Percentiles rank a stretch among this genome's conserved stretches.
phyloP scores from a whole-genome alignment of 2,888 invertebrate species.

The Drosophila imparisetae region DNA sequence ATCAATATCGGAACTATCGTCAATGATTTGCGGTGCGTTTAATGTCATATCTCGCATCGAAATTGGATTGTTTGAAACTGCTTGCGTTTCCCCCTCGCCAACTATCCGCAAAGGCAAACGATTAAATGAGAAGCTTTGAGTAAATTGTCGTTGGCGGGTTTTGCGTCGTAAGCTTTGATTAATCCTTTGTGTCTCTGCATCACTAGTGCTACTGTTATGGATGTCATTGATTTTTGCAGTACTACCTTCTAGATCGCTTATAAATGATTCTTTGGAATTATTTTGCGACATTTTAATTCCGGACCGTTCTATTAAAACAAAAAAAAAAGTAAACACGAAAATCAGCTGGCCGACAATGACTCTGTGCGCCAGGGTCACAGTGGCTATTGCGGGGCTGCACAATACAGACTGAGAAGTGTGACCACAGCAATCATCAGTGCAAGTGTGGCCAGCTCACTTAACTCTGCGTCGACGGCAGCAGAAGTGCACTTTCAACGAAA shows the following conservation, averaged over 20 bases:
- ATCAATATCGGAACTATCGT: constrained; percentile 54
- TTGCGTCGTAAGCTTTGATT: constrained; percentile 49
- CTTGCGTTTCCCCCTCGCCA: constrained; percentile 17
- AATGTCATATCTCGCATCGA: constrained; percentile 54
- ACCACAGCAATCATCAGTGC: not conserved
- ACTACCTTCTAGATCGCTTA: not conserved
- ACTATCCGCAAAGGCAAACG: constrained; percentile 52
- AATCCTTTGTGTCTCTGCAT: constrained; percentile 43
- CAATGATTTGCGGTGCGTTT: constrained; percentile 47
- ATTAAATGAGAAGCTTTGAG: constrained; percentile 44
- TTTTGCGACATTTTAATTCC: constrained; percentile 45
- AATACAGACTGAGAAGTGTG: constrained; percentile 20
- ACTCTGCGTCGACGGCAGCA: constrained; percentile 49
- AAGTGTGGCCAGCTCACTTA: constrained; percentile 50
- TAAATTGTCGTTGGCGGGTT: constrained; percentile 31
- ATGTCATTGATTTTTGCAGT: constrained; percentile 3
- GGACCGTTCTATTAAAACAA: not conserved
- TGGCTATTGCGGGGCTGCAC: constrained; percentile 11
- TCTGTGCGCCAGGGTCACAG: constrained; percentile 21
- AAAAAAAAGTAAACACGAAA: constrained; percentile 14
- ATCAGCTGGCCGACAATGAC: constrained; percentile 41
- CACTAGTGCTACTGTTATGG: constrained; percentile 34
- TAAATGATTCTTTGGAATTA: not conserved
- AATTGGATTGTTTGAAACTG: constrained; percentile 20
- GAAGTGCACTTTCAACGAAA: constrained; percentile 78